Base-by-base conservation (phyloP, 2,888 invertebrate genomes). In the Beris chalybata region DNA sequence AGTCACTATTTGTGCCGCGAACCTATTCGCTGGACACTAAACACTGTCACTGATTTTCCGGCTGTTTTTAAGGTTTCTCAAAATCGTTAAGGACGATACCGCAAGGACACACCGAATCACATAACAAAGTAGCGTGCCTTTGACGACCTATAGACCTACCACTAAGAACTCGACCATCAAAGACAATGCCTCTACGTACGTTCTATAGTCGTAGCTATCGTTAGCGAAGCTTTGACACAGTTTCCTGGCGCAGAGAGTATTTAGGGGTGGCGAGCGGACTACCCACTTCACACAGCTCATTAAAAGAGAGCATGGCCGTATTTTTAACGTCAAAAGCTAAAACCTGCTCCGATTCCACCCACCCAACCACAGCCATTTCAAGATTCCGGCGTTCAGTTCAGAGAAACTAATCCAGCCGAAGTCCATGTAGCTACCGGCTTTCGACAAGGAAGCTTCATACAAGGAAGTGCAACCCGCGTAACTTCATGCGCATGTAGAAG, bases 221-320 rank as follows among this genome's bases (percentile, higher is more conserved):
- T 12, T 31, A 59, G 58, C 22, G 38, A 50, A 61, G 61, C 61
- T 61, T 61, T 61, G 61, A 61, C 61, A 61, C 61, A 61, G 50
- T 61, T 61, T 61, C 15, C 61, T 15, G 50, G 61, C 61, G 61
- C 61, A 61, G 50, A 50, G 50, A 61, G 22, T 15, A 61, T 29
- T 50, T 43, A 7, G 61, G 61, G 59, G 52, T 61, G 61, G 50
- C 43, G 7, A 7, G 56, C n/a, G 7, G 22, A 1, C 31, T 47
- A 31, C 47, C 58, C 47, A 13, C 55, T 13, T 43, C n/a, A n/a
- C 31, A 53, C 45, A 47, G 44, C 57, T 22, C 45, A 57, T 9
- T 7, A 32, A 59, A 59, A 59, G 31, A 29, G 53, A 47, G 38
- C 47, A 15, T 47, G 22, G 58, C 61, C 22, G 32, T 48, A 13